phyloP scores from a whole-genome alignment of 2,888 invertebrate species.

The Macrosoma leucophasiata region DNA sequence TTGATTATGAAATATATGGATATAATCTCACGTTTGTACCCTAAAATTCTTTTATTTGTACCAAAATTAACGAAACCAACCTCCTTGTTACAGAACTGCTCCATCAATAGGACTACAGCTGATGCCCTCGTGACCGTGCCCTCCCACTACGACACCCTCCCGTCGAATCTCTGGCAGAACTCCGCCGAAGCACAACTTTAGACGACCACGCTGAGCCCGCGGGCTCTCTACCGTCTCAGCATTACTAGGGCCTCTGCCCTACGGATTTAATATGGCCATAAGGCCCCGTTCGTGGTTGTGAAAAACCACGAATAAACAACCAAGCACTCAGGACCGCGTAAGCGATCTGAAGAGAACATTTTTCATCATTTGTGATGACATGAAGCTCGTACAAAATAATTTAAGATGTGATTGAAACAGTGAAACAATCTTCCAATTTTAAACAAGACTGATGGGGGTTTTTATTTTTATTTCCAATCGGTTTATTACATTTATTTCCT shows the following conservation, averaged over 20 bases:
- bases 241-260: conserved; percentile 39
- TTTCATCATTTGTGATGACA: too few relatives aligned
- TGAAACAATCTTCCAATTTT: conserved; percentile 33
- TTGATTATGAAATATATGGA: too few relatives aligned
- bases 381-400: conserved; percentile 47
- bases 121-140: conserved; percentile 86
- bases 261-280: conserved; percentile 26
- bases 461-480: conserved; percentile 28
- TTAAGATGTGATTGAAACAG: conserved; percentile 29
- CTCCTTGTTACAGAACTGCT: conserved; percentile 78
- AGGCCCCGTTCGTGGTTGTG: conserved; percentile 50
- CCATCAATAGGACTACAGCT: conserved; percentile 78
- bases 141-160: conserved; percentile 81
- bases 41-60: too few relatives aligned
- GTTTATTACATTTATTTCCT: conserved; percentile 16
- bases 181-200: conserved; percentile 62
- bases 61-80: conserved; percentile 3
- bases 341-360: too few relatives aligned
- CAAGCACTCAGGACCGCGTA: too few relatives aligned
- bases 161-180: conserved; percentile 68
- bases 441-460: conserved; percentile 48
- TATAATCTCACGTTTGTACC: too few relatives aligned
- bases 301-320: conserved; percentile 58
- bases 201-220: conserved; percentile 39
- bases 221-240: conserved; percentile 42